These are phyloP conservation scores for Melanophora roralis DNA, from an alignment of 2,888 invertebrate genomes.

Conservation along the genomic window DNA sequence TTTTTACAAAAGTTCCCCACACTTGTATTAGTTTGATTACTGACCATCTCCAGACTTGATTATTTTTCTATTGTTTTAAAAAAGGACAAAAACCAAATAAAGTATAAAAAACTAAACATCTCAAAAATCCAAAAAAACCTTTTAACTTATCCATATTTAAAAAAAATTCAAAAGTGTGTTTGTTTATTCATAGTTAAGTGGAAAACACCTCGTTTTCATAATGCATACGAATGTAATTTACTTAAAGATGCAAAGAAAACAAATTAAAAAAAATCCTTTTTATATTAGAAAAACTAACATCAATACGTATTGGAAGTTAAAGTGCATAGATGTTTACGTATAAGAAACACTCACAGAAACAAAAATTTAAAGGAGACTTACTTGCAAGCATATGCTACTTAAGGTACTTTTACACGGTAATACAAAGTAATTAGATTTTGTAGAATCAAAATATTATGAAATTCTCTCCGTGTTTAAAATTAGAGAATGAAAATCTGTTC, in stretches of 20 bases:
- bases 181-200: conserved; percentile 18
- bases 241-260: background rate
- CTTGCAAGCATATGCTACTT: too few species aligned
- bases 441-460: too few species aligned
- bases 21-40: conserved; percentile 70
- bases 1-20: conserved; percentile 62
- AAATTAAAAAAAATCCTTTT: conserved; percentile 17
- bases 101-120: background rate
- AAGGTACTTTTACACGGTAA: too few species aligned
- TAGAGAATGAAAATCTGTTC: too few species aligned
- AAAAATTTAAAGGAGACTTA: too few species aligned
- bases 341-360: background rate
- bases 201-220: conserved; percentile 47
- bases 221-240: background rate
- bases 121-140: conserved; percentile 25
- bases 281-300: conserved; percentile 21
- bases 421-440: too few species aligned
- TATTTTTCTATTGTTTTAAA: conserved; percentile 28
- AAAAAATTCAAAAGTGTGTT: conserved; percentile 26
- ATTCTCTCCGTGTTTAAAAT: too few species aligned
- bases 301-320: background rate
- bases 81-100: conserved; percentile 17
- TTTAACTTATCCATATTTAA: conserved; percentile 35
- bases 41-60: conserved; percentile 26
- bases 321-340: background rate